Percentiles rank a stretch among this genome's conserved stretches.
phyloP scores from a whole-genome alignment of 2,113 vertebrate genomes.

The Dunckerocampus dactyliophorus region DNA sequence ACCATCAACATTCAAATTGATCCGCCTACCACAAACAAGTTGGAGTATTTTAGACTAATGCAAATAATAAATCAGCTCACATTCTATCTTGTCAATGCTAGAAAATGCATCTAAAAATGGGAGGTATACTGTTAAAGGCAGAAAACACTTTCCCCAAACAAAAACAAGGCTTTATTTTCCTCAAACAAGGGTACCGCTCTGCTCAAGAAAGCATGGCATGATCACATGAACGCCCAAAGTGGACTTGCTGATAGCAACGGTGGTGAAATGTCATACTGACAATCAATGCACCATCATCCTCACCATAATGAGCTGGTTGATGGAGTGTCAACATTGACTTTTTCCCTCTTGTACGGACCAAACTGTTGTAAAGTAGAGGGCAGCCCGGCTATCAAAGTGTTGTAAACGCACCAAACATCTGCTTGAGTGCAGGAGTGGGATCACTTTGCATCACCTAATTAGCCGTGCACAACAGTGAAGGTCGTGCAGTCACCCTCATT shows the following conservation, averaged over 20 bases:
- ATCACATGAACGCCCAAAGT: conserved; percentile 31
- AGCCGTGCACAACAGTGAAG: conserved; percentile 35
- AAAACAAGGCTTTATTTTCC: background rate
- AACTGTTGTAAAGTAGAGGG: conserved; percentile 41
- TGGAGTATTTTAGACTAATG: background rate
- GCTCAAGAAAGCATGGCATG: background rate
- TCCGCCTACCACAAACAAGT: too few relatives aligned
- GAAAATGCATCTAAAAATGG: background rate
- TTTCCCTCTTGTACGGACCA: conserved; percentile 26
- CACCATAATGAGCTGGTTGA: conserved; percentile 46
- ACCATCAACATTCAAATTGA: too few relatives aligned
- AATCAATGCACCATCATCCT: conserved; percentile 2
- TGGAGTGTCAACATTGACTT: conserved; percentile 66
- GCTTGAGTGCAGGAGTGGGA: conserved; percentile 23
- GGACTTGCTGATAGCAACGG: conserved; percentile 31
- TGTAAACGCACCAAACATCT: conserved; percentile 51
- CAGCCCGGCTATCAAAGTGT: conserved; percentile 34
- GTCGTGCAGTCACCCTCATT: conserved; percentile 38
- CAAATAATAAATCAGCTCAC: background rate
- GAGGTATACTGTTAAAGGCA: too few relatives aligned
- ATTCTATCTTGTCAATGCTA: background rate
- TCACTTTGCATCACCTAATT: conserved; percentile 52
- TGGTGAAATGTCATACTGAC: conserved; percentile 17
- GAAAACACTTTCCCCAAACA: too few relatives aligned
- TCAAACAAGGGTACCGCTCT: background rate